Evolutionary conservation across 2,888 invertebrate species (phyloP), one percentile per base, ranked within the genome.

Genomic region (Gari tellinella): DNA sequence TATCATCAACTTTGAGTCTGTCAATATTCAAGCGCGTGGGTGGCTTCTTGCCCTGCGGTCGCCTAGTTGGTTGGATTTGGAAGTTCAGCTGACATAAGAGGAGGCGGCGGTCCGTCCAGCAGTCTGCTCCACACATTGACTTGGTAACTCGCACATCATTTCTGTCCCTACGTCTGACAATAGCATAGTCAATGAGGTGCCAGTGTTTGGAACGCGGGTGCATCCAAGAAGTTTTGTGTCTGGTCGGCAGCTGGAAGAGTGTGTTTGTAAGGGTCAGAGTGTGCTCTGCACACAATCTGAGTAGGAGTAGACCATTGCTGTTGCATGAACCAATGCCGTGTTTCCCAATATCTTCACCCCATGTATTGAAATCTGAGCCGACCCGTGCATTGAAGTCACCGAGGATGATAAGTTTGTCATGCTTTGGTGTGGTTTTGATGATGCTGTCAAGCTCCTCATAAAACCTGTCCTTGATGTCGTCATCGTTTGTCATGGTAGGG

Each of bases 31-130:
- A 21, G 14, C 48, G 25, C 17, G 21, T 45, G 2, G 53, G 53
- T 2, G 31, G 41, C 49, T 53, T 68, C 40, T 38, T 55, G 3
- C 25, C 55, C 46, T 68, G 43, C 2, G 53, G 37, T 31, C 55
- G 52, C 21, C 61, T 19, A 23, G 26, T 53, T 19, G 46, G 38
- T 25, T 62, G 55, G 55, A 55, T 45, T 23, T 37, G 41, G 15
- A 55, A n/a, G 38, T 63, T 41, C 8, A 49, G 26, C 58, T 26
- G 23, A n/a, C n/a, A n/a, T n/a, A n/a, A n/a, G n/a, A 19, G 14
- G 10, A 23, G 25, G 10, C 55, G 31, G 17, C 46, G 60, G 40
- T 69, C 73, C 40, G 58, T 69, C 62, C 62, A 69, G 41, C 67
- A 61, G 23, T 61, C 53, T 15, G 60, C 53, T 25, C 67, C 53